Base-by-base conservation (phyloP, 2,888 invertebrate genomes). In the Danaus chrysippus region DNA sequence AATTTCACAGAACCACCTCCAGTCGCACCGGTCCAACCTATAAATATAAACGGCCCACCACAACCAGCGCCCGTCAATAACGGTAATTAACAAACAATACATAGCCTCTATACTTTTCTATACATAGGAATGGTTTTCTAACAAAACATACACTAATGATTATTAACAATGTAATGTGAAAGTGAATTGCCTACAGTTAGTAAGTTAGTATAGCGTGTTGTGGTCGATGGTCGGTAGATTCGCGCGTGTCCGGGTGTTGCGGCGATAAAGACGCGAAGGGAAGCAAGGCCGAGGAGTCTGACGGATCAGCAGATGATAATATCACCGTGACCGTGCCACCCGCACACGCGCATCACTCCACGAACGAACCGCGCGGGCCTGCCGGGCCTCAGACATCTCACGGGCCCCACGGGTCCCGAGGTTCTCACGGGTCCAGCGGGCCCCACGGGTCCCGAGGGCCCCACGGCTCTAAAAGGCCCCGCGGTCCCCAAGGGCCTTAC, bases 241-340 rank as follows among this genome's bases (percentile, higher is more conserved):
- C 70, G 68, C 68, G 64, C 57, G 68, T 56, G 56, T 61, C 67
- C 61, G 60, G 64, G 54, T 44, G 65, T 65, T 70, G 66, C 68
- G 71, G 71, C 55, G 68, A 63, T 59, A 72, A 65, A 65, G 70
- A 70, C 63, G 66, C 34, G 56, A 53, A 19, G 65, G 58, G n/a
- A 63, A 71, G 76, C 68, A 71, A 76, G 68, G 79, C 64, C 55
- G 82, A 83, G 61, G 90, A 92, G 71, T 92, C 92, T 53, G 93
- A 93, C 77, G 92, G 86, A 59, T 93, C 93, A 54, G 92, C 79
- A 61, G 91, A 90, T 73, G 91, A 93, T 83, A 92, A 93, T 83
- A 91, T 93, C 75, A 92, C 92, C 59, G 91, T 93, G 68, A 92
- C 87, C 69, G 88, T 93, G 82, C 92, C 93, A 67, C 89, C 86